These are phyloP conservation scores for Rhodophaea formosa DNA, from an alignment of 2,888 invertebrate genomes.

Conservation along the genomic window DNA sequence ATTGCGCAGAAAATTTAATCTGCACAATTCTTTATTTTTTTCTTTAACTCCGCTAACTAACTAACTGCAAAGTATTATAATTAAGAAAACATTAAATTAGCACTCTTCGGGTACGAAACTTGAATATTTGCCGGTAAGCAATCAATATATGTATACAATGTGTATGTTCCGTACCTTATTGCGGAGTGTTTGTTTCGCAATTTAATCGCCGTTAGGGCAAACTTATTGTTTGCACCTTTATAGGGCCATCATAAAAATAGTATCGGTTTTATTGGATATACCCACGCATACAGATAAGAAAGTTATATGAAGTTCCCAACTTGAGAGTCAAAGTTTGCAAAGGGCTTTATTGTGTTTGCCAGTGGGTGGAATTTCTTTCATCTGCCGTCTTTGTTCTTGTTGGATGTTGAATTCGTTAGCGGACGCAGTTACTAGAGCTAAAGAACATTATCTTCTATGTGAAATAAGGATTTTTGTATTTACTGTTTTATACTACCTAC, in stretches of 20 bases:
- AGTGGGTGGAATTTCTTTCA: constrained; percentile 1
- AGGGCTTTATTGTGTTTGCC: constrained; percentile 16
- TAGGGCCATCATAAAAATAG: constrained; percentile 4
- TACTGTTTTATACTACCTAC: no score
- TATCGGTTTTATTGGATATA: background rate
- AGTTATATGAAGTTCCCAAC: constrained; percentile 13
- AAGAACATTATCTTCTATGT: background rate
- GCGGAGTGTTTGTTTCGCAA: no score
- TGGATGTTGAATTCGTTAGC: background rate
- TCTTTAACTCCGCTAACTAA: no score
- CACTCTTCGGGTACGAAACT: no score
- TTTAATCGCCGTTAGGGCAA: background rate
- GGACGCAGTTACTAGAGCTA: background rate
- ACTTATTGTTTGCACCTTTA: background rate
- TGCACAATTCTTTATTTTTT: no score
- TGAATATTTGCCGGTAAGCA: no score
- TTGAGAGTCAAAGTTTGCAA: constrained; percentile 13
- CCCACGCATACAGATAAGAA: background rate
- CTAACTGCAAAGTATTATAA: no score
- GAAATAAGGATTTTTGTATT: no score
- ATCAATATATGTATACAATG: no score
- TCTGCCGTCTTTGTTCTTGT: constrained; percentile 3
- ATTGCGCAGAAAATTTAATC: no score
- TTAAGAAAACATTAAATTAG: no score
- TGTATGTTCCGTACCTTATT: no score